Evolutionary conservation across 2,113 vertebrate species (phyloP).

Genomic region (Gymnobelideus leadbeateri): DNA sequence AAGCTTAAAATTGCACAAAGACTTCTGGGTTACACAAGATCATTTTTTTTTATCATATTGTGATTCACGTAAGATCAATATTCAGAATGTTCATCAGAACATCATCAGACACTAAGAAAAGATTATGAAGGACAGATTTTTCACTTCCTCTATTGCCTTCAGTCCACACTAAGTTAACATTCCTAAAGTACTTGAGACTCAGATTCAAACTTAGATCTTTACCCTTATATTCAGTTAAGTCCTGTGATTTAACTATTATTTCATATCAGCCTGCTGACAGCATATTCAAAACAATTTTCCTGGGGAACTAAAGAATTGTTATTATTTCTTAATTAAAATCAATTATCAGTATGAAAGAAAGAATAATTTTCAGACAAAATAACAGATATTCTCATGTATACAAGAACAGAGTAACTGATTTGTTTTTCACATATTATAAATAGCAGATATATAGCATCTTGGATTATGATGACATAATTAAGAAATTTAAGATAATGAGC

Average conservation of each 20-base stretch:
- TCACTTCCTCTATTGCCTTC: constrained; percentile 29
- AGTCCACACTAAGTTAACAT: neutral
- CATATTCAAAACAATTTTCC: constrained; percentile 32
- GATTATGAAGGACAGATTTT: neutral
- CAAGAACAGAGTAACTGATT: constrained; percentile 73
- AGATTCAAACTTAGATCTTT: constrained; percentile 13
- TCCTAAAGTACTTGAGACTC: neutral
- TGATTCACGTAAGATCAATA: too few relatives aligned
- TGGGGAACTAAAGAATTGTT: neutral
- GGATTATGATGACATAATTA: constrained; percentile 65
- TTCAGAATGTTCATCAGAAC: neutral
- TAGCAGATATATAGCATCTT: constrained; percentile 74
- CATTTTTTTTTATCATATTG: too few relatives aligned
- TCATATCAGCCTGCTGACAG: constrained; percentile 25
- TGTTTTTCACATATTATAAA: constrained; percentile 65
- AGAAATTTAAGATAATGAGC: constrained; percentile 77
- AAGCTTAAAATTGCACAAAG: neutral
- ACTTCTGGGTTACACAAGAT: neutral
- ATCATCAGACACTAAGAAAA: neutral
- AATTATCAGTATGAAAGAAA: constrained; percentile 42
- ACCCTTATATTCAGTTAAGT: constrained; percentile 24
- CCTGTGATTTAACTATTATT: neutral
- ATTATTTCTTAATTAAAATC: constrained; percentile 52
- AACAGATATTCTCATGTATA: constrained; percentile 37
- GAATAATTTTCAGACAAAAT: constrained; percentile 55